Base-by-base conservation (phyloP, 2,113 vertebrate genomes). In the Pteropus alecto region DNA sequence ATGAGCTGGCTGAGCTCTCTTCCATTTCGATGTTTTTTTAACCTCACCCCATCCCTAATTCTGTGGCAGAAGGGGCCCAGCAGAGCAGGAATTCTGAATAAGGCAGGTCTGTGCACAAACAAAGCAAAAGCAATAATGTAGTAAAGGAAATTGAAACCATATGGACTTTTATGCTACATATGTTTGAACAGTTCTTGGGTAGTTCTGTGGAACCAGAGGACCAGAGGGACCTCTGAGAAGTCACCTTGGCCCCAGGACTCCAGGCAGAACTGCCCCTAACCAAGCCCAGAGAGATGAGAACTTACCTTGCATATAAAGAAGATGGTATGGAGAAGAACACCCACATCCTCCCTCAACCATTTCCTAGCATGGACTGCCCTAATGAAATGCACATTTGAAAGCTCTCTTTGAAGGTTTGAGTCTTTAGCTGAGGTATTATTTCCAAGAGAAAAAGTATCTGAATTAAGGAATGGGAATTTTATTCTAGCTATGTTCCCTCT, bases 91-190 rank as follows among this genome's bases (percentile, higher is more conserved):
- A 86, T 96, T 96, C 61, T 93, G 60, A 98, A n/a, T 65, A 78
- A 97, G 74, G 63, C 86, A 90, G 81, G 78, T 97, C 96, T 98
- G 95, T 93, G 86, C 97, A 97, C 94, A 98, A 98, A 98, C 95
- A 97, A 94, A 97, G 91, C 93, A 96, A 98, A 98, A 98, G 96
- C 94, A 61, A 95, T 95, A 96, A 48, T 61, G 92, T 48, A 88
- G 65, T 82, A 90, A 86, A 98, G 95, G 84, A 98, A 98, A 98
- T 97, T 98, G 97, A 98, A 98, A 98, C 86, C 97, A 97, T 98
- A 97, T 98, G 98, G 78, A 91, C 96, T 98, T 98, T 98, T 96
- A 95, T 97, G 90, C 74, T 90, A 97, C 96, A 96, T 98, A 98
- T 98, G 92, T 96, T 97, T 94, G 92, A 98, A 76, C 30, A 97